These are phyloP conservation scores for Atta colombica DNA, from an alignment of 1,140 invertebrate species.

Conservation along the genomic window DNA sequence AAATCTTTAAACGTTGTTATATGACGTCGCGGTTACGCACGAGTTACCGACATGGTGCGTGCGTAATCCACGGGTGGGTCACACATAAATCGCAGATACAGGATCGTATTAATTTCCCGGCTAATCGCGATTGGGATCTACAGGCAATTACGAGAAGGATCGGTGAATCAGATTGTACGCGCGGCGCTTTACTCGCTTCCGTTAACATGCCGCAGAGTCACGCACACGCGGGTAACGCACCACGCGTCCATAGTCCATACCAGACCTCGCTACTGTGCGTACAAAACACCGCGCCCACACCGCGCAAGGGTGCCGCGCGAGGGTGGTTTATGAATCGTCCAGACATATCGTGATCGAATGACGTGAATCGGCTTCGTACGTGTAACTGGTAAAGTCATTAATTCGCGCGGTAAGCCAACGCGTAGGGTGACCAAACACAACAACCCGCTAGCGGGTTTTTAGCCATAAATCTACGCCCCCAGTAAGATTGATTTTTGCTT, in stretches of 20 bases:
- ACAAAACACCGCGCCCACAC: conserved; percentile 48
- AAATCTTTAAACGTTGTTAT: conserved; percentile 51
- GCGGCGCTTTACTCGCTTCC: conserved; percentile 81
- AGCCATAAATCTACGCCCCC: neutral
- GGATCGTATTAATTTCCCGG: conserved; percentile 83
- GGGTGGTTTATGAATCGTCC: conserved; percentile 70
- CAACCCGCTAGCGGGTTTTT: neutral
- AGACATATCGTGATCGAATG: conserved; percentile 70
- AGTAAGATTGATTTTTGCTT: neutral
- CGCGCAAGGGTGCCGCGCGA: conserved; percentile 25
- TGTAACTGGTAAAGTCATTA: conserved; percentile 15
- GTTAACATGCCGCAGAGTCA: conserved; percentile 81
- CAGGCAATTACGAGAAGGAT: conserved; percentile 84
- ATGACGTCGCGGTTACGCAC: conserved; percentile 43
- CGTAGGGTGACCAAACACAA: conserved; percentile 42
- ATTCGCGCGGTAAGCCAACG: conserved; percentile 41
- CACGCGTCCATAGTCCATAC: neutral
- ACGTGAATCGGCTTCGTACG: conserved; percentile 57
- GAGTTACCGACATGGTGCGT: conserved; percentile 61
- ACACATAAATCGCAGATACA: conserved; percentile 81
- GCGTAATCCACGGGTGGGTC: conserved; percentile 73
- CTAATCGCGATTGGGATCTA: conserved; percentile 85
- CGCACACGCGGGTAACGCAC: conserved; percentile 73
- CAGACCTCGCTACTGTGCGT: conserved; percentile 2
- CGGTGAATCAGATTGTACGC: conserved; percentile 81